Conservation (phyloP, 2,113 vertebrate species). For the Prunella fulvescens region DNA sequence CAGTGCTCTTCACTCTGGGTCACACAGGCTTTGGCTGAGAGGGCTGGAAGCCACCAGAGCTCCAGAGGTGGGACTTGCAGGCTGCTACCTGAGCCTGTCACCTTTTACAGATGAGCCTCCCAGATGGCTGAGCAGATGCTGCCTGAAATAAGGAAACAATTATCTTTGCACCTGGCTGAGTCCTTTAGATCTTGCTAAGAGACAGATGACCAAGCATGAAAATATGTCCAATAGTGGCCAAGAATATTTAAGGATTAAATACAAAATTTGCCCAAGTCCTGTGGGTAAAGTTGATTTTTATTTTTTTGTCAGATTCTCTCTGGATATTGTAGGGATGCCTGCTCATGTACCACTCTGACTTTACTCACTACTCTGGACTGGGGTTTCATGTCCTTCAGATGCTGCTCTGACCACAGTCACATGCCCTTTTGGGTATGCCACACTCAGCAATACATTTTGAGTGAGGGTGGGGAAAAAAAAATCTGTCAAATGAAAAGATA, state of each 20-base stretch:
- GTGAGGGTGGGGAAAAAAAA: background rate
- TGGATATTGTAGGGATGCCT: background rate
- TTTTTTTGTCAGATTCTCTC: background rate
- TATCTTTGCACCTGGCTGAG: conserved; percentile 24
- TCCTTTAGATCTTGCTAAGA: background rate
- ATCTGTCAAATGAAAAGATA: background rate
- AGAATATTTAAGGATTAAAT: conserved; percentile 33
- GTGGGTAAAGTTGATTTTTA: background rate
- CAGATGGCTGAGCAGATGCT: conserved; percentile 28
- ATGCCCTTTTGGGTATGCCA: background rate
- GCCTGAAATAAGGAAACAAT: conserved; percentile 36
- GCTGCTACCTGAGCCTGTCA: conserved; percentile 12
- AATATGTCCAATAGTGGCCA: background rate
- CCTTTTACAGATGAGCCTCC: conserved; percentile 5
- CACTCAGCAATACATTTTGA: background rate
- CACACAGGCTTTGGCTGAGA: background rate
- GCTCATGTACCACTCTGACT: background rate
- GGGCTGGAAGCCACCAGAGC: background rate
- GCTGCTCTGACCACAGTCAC: background rate
- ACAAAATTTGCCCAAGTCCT: background rate
- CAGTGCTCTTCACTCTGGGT: background rate
- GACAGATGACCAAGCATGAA: conserved; percentile 39
- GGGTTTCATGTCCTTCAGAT: background rate
- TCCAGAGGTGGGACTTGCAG: background rate
- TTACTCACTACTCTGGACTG: background rate